Base-by-base conservation (phyloP, 2,888 invertebrate genomes). In the Melinopterus prodromus region DNA sequence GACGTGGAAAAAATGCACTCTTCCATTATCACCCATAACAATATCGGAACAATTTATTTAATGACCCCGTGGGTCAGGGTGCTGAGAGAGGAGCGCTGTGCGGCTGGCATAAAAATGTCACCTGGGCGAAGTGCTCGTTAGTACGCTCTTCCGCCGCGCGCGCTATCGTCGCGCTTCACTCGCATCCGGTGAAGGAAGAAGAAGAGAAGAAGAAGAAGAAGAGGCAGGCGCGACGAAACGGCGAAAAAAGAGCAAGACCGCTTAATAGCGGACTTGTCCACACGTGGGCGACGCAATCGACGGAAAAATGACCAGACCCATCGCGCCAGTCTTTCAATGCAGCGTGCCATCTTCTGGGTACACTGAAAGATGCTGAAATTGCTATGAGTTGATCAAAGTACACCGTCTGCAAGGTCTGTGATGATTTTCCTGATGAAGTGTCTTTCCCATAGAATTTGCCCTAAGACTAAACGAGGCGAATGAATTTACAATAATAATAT, bases 1-100 rank as follows among this genome's bases (percentile, higher is more conserved):
- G 53, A 53, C 53, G 53, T 53, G 53, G 7, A 53, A 53, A 4
- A 53, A 53, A 53, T 53, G 53, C 53, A 53, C 53, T 53, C 53
- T 53, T 53, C 53, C 53, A 53, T 53, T 53, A 53, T 53, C 53
- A 53, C 53, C 53, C 53, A 53, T 53, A 53, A 53, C 53, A 53
- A 53, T 53, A 53, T 53, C 53, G 53, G 53, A 53, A 53, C 53
- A 53, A 53, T 53, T 53, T 53, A 53, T 53, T 53, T 53, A 53
- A 53, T 53, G 53, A 53, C 53, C 53, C 53, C 53, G 53, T 53
- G 53, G 53, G 53, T 53, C 53, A 53, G 53, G 53, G 53, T 12
- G 53, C 7, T 53, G 26, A 26, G 26, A 26, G 26, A 26, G 26
- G 26, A 26, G 26, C 26, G 53, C 53, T 7, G 9, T 53, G 53